These are phyloP conservation scores for Drosophila triauraria DNA, from an alignment of 1,140 invertebrate species.

Conservation along the genomic window DNA sequence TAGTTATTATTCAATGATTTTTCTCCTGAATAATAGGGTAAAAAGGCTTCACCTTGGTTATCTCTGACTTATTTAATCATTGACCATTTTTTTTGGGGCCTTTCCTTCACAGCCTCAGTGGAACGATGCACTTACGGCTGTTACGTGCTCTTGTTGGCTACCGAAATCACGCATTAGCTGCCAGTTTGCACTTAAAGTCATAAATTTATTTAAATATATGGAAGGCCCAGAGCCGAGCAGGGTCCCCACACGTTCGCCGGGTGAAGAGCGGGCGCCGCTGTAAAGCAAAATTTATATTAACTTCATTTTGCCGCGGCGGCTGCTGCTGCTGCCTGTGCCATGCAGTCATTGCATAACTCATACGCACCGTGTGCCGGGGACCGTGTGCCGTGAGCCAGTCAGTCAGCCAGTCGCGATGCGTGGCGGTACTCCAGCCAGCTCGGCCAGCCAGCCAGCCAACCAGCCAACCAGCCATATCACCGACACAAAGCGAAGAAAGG, in stretches of 20 bases:
- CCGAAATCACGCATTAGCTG: conserved; percentile 81
- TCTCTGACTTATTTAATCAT: neutral
- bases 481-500: conserved; percentile 68
- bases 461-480: conserved; percentile 70
- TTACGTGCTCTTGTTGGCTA: conserved; percentile 55
- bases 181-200: conserved; percentile 82
- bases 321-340: conserved; percentile 37
- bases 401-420: conserved; percentile 40
- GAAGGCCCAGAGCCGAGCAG: conserved; percentile 19
- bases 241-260: conserved; percentile 32
- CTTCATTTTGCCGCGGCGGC: conserved; percentile 64
- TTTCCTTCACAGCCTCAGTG: neutral
- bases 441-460: conserved; percentile 22
- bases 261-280: conserved; percentile 28
- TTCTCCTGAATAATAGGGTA: no score
- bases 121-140: conserved; percentile 24
- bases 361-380: conserved; percentile 75
- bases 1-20: no score
- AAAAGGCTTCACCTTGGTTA: neutral
- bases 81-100: neutral
- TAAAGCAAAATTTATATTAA: conserved; percentile 82
- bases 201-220: conserved; percentile 83
- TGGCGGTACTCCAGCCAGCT: conserved; percentile 38
- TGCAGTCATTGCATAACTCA: conserved; percentile 77
- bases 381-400: conserved; percentile 40